Percentiles rank a stretch among this genome's conserved stretches.
phyloP scores from a whole-genome alignment of 2,113 vertebrate genomes.

The Panurus biarmicus region DNA sequence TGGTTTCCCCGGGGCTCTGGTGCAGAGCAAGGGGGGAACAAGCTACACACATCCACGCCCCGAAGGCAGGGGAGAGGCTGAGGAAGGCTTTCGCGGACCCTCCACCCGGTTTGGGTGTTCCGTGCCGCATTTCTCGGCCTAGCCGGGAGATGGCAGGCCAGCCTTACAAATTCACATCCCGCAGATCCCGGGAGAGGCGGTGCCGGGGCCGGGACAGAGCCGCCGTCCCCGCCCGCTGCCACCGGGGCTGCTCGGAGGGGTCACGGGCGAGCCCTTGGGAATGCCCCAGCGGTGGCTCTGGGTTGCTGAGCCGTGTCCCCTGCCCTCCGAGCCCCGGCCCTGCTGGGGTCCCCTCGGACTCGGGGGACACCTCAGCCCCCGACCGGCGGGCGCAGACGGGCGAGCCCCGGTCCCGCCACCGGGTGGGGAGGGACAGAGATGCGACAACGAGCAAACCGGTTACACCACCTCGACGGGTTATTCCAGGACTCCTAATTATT shows the following conservation, averaged over 20 bases:
- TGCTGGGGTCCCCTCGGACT: not conserved
- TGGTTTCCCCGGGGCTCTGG: not conserved
- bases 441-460: not conserved
- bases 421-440: not conserved
- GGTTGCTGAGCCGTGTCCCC: fast-evolving
- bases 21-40: not conserved
- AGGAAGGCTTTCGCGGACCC: fast-evolving
- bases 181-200: fast-evolving
- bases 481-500: not conserved
- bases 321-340: not conserved
- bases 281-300: fast-evolving
- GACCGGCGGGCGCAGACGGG: not conserved
- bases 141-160: constrained; percentile 32
- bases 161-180: not conserved
- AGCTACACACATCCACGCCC: too few relatives aligned
- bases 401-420: not conserved
- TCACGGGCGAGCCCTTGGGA: not conserved
- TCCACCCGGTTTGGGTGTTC: not conserved
- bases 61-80: not conserved
- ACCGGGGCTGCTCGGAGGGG: not conserved
- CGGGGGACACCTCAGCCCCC: not conserved
- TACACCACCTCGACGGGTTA: not conserved
- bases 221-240: too few relatives aligned
- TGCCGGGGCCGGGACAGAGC: not conserved
- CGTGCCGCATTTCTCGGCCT: not conserved